Evolutionary conservation across 1,140 invertebrate genomes (phyloP).

Genomic region (Listronotus bonariensis): DNA sequence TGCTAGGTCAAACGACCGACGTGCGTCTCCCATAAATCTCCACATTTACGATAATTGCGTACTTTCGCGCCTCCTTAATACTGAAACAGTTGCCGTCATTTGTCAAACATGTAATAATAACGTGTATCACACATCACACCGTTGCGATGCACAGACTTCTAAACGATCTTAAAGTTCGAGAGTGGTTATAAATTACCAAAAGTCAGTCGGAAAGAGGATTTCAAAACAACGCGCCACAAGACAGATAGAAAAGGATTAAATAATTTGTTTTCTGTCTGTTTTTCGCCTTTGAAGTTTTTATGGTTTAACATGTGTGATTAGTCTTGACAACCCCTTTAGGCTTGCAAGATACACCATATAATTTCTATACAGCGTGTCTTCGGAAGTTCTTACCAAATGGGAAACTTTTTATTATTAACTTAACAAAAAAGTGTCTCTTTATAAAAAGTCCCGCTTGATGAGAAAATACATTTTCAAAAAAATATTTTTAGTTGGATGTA

Average conservation of each 20-base stretch:
- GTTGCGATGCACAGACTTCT: slow-evolving; percentile 12
- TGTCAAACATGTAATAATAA: slow-evolving; percentile 13
- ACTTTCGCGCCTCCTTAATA: slow-evolving; percentile 17
- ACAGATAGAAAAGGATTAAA: slow-evolving; percentile 27
- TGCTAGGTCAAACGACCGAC: not conserved
- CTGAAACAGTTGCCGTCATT: slow-evolving; percentile 19
- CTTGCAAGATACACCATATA: no score
- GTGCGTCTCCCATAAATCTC: slow-evolving; percentile 13
- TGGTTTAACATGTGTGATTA: slow-evolving; percentile 20
- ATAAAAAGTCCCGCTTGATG: no score
- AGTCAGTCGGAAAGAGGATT: slow-evolving; percentile 31
- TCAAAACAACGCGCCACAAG: slow-evolving; percentile 33
- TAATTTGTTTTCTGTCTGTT: slow-evolving; percentile 35
- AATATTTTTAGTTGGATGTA: no score
- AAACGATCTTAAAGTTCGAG: slow-evolving; percentile 33
- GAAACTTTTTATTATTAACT: no score
- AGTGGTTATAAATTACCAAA: slow-evolving; percentile 33
- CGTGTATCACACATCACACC: no score
- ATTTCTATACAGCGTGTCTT: no score
- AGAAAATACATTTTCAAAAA: no score
- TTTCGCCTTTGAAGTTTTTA: slow-evolving; percentile 27
- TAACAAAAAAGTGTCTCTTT: no score
- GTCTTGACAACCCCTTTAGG: slow-evolving; percentile 8
- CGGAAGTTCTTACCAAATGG: no score
- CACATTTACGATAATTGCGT: slow-evolving; percentile 32